Evolutionary conservation across 2,797 vertebrate genomes (phyloP), one percentile per base, ranked within the genome.

Genomic region (Sus cebifrons): DNA sequence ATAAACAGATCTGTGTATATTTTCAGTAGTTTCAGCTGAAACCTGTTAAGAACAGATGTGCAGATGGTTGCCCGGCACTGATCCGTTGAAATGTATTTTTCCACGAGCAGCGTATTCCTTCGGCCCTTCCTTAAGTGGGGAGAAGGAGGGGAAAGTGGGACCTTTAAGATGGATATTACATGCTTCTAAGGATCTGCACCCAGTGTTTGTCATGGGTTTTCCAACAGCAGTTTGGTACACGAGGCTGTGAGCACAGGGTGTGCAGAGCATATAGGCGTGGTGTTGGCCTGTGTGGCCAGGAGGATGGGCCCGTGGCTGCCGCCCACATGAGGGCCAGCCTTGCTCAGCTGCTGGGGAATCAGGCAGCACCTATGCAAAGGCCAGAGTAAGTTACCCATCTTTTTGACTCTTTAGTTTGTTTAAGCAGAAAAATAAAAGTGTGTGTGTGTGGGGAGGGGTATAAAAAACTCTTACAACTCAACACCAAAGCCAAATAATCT

Each of bases 31-130:
- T 97, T 98, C 98, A 98, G 97, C 98, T 98, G 98, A 98, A 98
- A 97, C 96, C 95, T 92, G 98, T 98, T 98, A 98, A 97, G 98
- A 98, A 94, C 98, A 98, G 98, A 98, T 98, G 98, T 98, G 97
- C n/a, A 5, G 40, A 23, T 86, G 92, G 93, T 90, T 96, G 95
- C 95, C 92, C 58, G 40, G 97, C 79, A 16, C 64, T 5, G 94
- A 97, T 96, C 96, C 96, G 52, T 93, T 96, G 83, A 88, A 92
- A 75, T 79, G 96, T 89, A 86, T 97, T 98, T 97, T 98, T 86
- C 97, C 96, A 89, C 21, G 1, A 96, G 86, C 29, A 40, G 52
- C 56, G 73, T 84, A 58, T 78, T 79, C 52, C 36, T 17, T 85
- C 91, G 92, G 49, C 36, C 65, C 52, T 58, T 85, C 88, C 81